A percentile compares a stretch with the other conserved stretches of the same genome.
Conservation (phyloP, 2,113 vertebrate genomes). For the Butastur rufipennis region DNA sequence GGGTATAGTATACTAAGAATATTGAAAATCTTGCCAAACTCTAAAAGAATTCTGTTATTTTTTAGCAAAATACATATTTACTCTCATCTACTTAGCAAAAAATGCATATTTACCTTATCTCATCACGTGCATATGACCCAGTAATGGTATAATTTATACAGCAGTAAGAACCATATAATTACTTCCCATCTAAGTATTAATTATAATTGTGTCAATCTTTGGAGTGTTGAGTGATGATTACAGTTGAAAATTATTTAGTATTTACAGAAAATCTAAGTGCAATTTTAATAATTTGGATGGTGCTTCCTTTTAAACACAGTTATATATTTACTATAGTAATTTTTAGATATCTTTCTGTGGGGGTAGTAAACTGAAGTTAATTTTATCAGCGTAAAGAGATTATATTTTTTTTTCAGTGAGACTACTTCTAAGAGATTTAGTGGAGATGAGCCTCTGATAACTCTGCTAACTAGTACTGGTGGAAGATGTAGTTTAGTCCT, state of each 20-base stretch:
- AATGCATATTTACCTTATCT: constrained; percentile 20
- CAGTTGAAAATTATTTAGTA: not conserved
- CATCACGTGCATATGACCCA: not conserved
- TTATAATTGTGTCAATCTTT: constrained; percentile 37
- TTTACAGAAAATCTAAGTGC: constrained; percentile 34
- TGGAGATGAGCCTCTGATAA: not conserved
- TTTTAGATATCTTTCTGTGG: not conserved
- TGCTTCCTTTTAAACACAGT: not conserved
- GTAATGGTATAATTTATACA: constrained; percentile 34
- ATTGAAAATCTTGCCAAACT: not conserved
- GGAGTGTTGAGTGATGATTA: constrained; percentile 13
- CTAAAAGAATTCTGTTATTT: not conserved
- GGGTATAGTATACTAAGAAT: not conserved
- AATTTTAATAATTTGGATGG: constrained; percentile 18
- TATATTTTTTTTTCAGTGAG: not conserved
- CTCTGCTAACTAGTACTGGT: not conserved
- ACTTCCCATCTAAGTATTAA: constrained; percentile 32
- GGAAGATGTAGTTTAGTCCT: not conserved
- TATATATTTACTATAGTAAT: not conserved
- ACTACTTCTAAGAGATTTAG: not conserved
- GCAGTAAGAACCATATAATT: constrained; percentile 26
- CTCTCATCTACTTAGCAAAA: not conserved
- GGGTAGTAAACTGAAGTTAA: not conserved
- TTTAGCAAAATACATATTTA: not conserved
- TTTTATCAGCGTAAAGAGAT: not conserved